Conservation (phyloP, 1,140 invertebrate species). For the Teleopsis dalmanni region DNA sequence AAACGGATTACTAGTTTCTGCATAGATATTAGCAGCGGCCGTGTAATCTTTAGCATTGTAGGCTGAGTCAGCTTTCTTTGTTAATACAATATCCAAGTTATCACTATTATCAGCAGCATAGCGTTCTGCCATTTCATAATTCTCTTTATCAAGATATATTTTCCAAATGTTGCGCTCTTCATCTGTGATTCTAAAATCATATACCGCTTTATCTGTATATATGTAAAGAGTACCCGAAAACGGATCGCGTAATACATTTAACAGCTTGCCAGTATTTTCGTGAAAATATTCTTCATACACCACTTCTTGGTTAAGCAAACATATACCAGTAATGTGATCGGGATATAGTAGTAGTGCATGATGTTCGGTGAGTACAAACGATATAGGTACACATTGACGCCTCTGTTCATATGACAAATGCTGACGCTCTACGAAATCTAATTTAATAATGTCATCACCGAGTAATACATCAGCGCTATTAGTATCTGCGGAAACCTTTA, state of each 20-base stretch:
- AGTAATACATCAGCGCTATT: conserved; percentile 12
- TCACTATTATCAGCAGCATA: conserved; percentile 69
- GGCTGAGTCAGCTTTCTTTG: conserved; percentile 81
- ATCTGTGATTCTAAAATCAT: conserved; percentile 74
- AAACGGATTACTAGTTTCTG: conserved; percentile 84
- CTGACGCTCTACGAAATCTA: conserved; percentile 27
- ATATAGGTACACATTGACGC: conserved; percentile 52
- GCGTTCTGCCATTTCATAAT: conserved; percentile 82
- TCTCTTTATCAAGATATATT: conserved; percentile 78
- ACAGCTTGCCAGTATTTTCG: conserved; percentile 70
- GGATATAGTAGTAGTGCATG: conserved; percentile 79
- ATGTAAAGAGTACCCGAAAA: conserved; percentile 78
- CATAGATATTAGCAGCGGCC: conserved; percentile 79
- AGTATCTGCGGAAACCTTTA: conserved; percentile 6
- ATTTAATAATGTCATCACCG: conserved; percentile 24
- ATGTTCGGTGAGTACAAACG: conserved; percentile 83
- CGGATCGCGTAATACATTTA: conserved; percentile 76
- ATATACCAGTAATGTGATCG: conserved; percentile 77
- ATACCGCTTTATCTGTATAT: conserved; percentile 74
- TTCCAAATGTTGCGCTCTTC: conserved; percentile 86
- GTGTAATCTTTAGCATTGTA: conserved; percentile 75
- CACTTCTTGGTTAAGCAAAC: conserved; percentile 75
- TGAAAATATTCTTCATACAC: conserved; percentile 81
- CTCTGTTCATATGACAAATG: conserved; percentile 34
- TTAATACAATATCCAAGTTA: conserved; percentile 74